A percentile compares a stretch with the other conserved stretches of the same genome.
Conservation (phyloP, 1,140 invertebrate species). For the Cepaea nemoralis region DNA sequence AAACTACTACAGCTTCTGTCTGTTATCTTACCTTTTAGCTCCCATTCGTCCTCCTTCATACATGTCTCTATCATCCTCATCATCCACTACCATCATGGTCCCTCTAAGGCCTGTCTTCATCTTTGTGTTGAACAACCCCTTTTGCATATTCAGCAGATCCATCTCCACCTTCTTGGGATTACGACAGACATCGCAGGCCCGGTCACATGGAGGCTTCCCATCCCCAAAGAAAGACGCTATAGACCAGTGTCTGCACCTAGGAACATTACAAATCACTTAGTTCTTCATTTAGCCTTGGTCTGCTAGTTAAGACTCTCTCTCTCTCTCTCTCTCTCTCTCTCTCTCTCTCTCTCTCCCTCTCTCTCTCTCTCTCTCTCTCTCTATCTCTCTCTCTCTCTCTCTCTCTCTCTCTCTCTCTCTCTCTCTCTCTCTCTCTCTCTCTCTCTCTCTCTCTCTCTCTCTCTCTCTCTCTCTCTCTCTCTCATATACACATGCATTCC, state of each 20-base stretch:
- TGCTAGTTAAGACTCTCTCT: no score
- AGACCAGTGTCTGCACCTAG: constrained; percentile 64
- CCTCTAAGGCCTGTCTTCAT: constrained; percentile 49
- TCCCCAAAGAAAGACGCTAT: constrained; percentile 66
- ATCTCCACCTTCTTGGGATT: constrained; percentile 56
- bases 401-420: no score
- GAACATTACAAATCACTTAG: neutral
- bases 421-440: no score
- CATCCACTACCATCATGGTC: constrained; percentile 60
- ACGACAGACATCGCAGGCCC: constrained; percentile 62
- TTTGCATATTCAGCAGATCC: constrained; percentile 55
- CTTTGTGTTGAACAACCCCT: constrained; percentile 51
- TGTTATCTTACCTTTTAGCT: constrained; percentile 64
- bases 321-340: no score
- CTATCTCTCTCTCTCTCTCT: no score
- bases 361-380: no score
- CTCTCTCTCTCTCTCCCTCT: no score
- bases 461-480: no score
- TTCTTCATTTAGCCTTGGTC: no score
- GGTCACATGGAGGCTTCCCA: constrained; percentile 63
- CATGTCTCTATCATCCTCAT: constrained; percentile 77
- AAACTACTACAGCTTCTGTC: no score
- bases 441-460: no score
- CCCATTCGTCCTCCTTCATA: constrained; percentile 83
- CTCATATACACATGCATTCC: no score